Evolutionary conservation across 2,113 vertebrate genomes (phyloP).

Genomic region (Brachyhypopomus gauderio): DNA sequence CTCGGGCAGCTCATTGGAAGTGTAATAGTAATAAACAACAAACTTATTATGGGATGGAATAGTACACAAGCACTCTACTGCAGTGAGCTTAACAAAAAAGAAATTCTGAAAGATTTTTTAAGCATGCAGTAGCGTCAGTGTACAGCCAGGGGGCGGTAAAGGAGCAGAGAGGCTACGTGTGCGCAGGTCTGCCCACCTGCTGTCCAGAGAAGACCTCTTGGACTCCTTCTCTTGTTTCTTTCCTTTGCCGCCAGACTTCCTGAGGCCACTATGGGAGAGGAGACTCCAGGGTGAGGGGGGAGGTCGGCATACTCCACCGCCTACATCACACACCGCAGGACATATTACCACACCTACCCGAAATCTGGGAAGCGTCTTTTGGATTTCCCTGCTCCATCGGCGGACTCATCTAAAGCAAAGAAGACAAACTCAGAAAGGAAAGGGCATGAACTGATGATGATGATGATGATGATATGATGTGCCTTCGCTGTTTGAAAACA

Average conservation of each 20-base stretch:
- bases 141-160: too few species aligned
- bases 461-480: too few species aligned
- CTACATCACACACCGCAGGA: not conserved
- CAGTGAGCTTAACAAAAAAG: too few species aligned
- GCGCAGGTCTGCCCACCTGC: conserved; percentile 75
- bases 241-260: conserved; percentile 90
- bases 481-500: too few species aligned
- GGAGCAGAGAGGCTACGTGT: not conserved
- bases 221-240: conserved; percentile 88
- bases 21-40: too few species aligned
- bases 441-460: too few species aligned
- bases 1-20: too few species aligned
- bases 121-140: too few species aligned
- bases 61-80: too few species aligned
- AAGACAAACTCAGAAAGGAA: not conserved
- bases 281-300: not conserved
- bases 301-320: not conserved
- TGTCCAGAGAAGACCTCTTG: conserved; percentile 82
- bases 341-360: conserved; percentile 72
- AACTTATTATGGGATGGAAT: too few species aligned
- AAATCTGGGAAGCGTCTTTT: conserved; percentile 92
- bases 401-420: conserved; percentile 77
- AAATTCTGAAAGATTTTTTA: too few species aligned
- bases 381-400: conserved; percentile 79
- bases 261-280: conserved; percentile 77